These are phyloP conservation scores for Dissostichus mawsoni DNA, from an alignment of 2,113 vertebrate genomes.

Conservation along the genomic window DNA sequence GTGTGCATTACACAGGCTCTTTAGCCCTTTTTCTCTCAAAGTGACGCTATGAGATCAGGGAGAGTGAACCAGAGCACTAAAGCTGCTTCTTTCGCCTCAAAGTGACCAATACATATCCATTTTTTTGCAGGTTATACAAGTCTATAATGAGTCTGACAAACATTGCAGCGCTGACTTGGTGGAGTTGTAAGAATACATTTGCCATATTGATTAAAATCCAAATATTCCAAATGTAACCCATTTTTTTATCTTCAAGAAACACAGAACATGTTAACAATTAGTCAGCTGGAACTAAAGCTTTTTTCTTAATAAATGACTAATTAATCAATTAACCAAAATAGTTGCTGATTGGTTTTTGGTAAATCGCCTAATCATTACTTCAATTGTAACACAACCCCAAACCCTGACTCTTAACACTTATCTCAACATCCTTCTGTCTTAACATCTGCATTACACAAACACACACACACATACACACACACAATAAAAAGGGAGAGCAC, in stretches of 20 bases:
- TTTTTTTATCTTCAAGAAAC: not conserved
- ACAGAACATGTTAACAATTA: not conserved
- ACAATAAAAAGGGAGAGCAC: conserved; percentile 53
- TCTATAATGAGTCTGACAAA: not conserved
- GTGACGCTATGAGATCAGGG: not conserved
- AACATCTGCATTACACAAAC: conserved; percentile 23
- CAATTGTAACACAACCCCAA: not conserved
- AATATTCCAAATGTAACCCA: not conserved
- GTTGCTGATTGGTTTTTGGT: not conserved
- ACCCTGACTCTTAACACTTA: not conserved
- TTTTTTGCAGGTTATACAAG: too few relatives aligned
- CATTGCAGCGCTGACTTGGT: not conserved
- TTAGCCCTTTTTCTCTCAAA: not conserved
- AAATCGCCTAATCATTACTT: not conserved
- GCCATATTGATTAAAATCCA: not conserved
- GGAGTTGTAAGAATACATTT: not conserved
- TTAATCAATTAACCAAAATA: not conserved
- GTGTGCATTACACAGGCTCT: not conserved
- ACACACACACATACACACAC: conserved; percentile 25
- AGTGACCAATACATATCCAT: not conserved
- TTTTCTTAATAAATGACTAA: not conserved
- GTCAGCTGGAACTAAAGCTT: not conserved
- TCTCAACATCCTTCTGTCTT: not conserved
- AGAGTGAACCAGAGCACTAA: not conserved
- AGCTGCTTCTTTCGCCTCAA: not conserved